Conservation (phyloP, 1,140 invertebrate genomes). For the Drosophila guanche region DNA sequence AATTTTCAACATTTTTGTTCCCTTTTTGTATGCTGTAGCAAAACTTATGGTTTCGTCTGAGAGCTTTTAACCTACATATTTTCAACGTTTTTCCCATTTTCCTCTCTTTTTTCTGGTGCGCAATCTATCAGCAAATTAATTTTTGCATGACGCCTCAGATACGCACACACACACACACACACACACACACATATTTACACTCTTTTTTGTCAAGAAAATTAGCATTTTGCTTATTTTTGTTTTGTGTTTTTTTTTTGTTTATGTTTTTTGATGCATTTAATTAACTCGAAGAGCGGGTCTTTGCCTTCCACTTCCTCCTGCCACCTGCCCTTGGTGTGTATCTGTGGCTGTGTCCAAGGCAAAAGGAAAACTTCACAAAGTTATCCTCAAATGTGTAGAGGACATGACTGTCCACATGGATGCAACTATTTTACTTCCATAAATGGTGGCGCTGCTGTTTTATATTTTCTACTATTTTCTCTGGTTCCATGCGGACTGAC, state of each 20-base stretch:
- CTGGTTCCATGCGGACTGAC: too few species aligned
- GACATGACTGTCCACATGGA: too few species aligned
- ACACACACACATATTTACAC: not conserved
- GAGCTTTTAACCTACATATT: slow-evolving; percentile 66
- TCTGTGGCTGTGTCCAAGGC: too few species aligned
- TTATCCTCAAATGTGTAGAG: too few species aligned
- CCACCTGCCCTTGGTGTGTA: too few species aligned
- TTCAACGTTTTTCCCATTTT: slow-evolving; percentile 60
- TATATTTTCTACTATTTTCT: too few species aligned
- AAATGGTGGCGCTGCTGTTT: too few species aligned
- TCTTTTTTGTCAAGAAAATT: slow-evolving; percentile 58
- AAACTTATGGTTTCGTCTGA: slow-evolving; percentile 47
- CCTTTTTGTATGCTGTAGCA: slow-evolving; percentile 25
- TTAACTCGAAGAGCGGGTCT: slow-evolving; percentile 69
- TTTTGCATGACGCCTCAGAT: slow-evolving; percentile 54
- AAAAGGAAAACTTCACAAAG: too few species aligned
- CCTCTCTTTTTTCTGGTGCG: slow-evolving; percentile 25
- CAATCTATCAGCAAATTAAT: slow-evolving; percentile 80
- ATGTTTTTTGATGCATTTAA: slow-evolving; percentile 66
- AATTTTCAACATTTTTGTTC: slow-evolving; percentile 1
- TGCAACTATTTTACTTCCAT: too few species aligned
- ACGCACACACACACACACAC: slow-evolving; percentile 29
- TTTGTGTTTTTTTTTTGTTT: slow-evolving; percentile 7
- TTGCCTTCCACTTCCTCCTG: slow-evolving; percentile 17
- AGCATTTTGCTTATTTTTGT: slow-evolving; percentile 51